Evolutionary conservation across 2,888 invertebrate species (phyloP), one percentile per base, ranked within the genome.

Genomic region (Conistra vaccinii): DNA sequence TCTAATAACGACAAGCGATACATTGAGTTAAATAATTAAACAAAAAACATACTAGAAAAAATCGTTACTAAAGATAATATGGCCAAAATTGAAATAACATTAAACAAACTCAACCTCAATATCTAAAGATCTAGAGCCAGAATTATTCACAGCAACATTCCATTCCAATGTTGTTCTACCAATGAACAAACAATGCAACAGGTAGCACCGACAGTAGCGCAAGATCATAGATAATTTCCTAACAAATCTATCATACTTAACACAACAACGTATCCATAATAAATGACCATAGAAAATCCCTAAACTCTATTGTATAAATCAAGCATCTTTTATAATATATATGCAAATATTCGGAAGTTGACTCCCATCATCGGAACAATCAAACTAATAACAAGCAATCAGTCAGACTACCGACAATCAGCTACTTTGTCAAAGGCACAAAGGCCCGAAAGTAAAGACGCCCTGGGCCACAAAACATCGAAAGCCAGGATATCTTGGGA

Each of bases 321-420:
- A 85, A 63, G 17, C 55, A 66, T 67, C 68, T 74, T 45, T 51
- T 53, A n/a, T n/a, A n/a, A n/a, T n/a, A n/a, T n/a, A 7, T 72
- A 87, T 86, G 83, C 62, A 71, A 83, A 86, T 83, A 29, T 76
- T 78, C 85, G 69, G 85, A 76, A 85, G 85, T 83, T 70, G 62
- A 67, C 63, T 66, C 67, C 79, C 32, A 81, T 81, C 65, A 73
- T 71, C 74, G 58, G 39, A 86, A 87, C 81, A 83, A 86, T 83
- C 81, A 81, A 69, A 73, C 58, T 72, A 81, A 78, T 73, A 77
- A 70, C 70, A 69, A 42, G 63, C 78, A 66, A 79, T 85, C 79
- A 72, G 57, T 85, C 77, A 86, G 62, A 69, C 72, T 76, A 81
- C 72, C 53, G 60, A 70, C 69, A 67, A 70, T 72, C 71, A n/a